phyloP scores from a whole-genome alignment of 2,113 vertebrate genomes.

The Labrus mixtus region DNA sequence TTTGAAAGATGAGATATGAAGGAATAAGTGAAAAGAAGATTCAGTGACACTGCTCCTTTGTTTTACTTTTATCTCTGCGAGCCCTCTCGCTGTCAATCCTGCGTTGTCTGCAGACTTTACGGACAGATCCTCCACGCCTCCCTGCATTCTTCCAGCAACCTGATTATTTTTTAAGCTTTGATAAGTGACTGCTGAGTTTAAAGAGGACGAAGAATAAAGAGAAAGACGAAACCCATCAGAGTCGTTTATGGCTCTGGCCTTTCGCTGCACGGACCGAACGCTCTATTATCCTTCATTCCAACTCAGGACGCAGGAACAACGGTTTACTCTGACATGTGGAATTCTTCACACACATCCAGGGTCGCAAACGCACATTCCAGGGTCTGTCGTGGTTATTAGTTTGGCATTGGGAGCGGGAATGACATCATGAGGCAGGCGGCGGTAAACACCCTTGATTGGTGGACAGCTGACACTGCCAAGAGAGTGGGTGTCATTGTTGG shows the following conservation, averaged over 20 bases:
- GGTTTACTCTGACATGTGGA: conserved; percentile 69
- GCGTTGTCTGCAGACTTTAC: conserved; percentile 15
- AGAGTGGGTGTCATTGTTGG: conserved; percentile 74
- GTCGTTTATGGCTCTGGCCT: conserved; percentile 73
- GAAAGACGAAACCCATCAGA: conserved; percentile 65
- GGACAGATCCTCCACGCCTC: conserved; percentile 48
- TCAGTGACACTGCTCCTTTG: conserved; percentile 61
- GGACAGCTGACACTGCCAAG: conserved; percentile 76
- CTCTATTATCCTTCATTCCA: conserved; percentile 67
- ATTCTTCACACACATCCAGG: conserved; percentile 68
- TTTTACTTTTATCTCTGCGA: conserved; percentile 64
- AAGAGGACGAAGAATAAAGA: conserved; percentile 35
- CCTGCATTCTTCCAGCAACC: conserved; percentile 54
- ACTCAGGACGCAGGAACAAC: conserved; percentile 62
- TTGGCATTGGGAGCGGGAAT: conserved; percentile 73
- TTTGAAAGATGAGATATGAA: conserved; percentile 63
- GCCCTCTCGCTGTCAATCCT: conserved; percentile 50
- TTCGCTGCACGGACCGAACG: conserved; percentile 48
- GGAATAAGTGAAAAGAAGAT: conserved; percentile 20
- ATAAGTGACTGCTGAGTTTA: conserved; percentile 65
- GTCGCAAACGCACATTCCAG: conserved; percentile 67
- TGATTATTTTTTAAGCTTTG: conserved; percentile 72
- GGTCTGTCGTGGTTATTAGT: conserved; percentile 62
- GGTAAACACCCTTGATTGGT: conserved; percentile 82
- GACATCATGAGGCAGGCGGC: conserved; percentile 79